Percentiles rank a stretch among this genome's conserved stretches.
Conservation (phyloP, 2,888 invertebrate genomes). For the Drosophila recens region DNA sequence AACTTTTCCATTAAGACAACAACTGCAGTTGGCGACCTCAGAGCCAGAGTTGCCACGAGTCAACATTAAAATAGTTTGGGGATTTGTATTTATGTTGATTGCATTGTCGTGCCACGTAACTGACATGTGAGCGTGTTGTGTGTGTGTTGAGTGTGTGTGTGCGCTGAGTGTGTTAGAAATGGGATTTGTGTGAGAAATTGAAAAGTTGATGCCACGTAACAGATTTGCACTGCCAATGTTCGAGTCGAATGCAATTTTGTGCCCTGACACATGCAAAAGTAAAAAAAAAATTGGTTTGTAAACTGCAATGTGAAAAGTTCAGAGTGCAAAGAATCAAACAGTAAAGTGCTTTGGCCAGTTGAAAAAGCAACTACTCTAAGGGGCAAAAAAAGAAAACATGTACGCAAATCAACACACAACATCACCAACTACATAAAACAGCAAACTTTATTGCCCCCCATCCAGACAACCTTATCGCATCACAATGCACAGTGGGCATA, state of each 20-base stretch:
- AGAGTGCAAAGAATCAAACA: slow-evolving; percentile 33
- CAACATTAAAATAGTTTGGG: slow-evolving; percentile 79
- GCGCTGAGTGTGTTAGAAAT: slow-evolving; percentile 37
- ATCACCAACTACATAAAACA: slow-evolving; percentile 36
- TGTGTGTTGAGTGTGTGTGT: no score
- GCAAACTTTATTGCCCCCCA: slow-evolving; percentile 48
- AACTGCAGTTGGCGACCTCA: slow-evolving; percentile 28
- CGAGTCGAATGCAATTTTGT: slow-evolving; percentile 69
- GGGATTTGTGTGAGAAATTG: slow-evolving; percentile 73
- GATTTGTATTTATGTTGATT: slow-evolving; percentile 82
- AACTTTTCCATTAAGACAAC: slow-evolving; percentile 66
- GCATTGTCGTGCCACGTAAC: slow-evolving; percentile 69
- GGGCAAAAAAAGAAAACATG: slow-evolving; percentile 26
- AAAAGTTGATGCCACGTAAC: slow-evolving; percentile 60
- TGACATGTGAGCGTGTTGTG: slow-evolving; percentile 33
- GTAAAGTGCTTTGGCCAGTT: slow-evolving; percentile 30
- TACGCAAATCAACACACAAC: slow-evolving; percentile 46
- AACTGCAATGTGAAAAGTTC: slow-evolving; percentile 45
- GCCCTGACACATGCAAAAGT: slow-evolving; percentile 57
- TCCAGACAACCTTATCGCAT: neutral
- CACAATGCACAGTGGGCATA: neutral
- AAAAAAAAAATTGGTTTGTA: slow-evolving; percentile 22
- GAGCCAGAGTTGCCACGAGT: slow-evolving; percentile 38
- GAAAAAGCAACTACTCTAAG: slow-evolving; percentile 11
- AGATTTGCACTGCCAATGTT: slow-evolving; percentile 48